Conservation (phyloP, 2,888 invertebrate genomes). For the Scaptomyza caliginosa region DNA sequence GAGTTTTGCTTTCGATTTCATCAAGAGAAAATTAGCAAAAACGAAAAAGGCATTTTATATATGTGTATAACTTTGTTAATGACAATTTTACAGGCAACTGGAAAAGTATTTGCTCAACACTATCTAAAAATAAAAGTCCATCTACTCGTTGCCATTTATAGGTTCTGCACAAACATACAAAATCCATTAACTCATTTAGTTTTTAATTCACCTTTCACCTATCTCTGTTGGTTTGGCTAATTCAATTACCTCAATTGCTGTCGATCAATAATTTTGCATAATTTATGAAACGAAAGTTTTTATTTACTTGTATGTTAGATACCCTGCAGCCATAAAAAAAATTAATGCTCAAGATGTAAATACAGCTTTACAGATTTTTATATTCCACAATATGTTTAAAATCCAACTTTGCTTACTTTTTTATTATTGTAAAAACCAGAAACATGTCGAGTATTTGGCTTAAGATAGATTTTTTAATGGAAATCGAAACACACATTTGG, state of each 20-base stretch:
- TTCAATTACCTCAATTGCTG: constrained; percentile 34
- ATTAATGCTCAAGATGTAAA: no score
- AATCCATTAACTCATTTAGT: constrained; percentile 16
- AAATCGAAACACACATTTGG: constrained; percentile 51
- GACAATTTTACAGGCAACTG: constrained; percentile 13
- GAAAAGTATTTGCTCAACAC: neutral
- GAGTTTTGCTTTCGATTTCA: constrained; percentile 66
- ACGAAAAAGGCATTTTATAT: no score
- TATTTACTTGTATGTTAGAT: constrained; percentile 4
- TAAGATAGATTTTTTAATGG: constrained; percentile 45
- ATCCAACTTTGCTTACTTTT: constrained; percentile 15
- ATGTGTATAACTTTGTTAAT: neutral
- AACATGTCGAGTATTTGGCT: constrained; percentile 25
- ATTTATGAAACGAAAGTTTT: constrained; percentile 24
- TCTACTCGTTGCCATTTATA: neutral
- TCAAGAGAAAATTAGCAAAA: constrained; percentile 42
- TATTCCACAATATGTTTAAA: constrained; percentile 5
- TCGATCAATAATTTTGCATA: constrained; percentile 22
- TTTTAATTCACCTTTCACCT: constrained; percentile 29
- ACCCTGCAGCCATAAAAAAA: neutral
- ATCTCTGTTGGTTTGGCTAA: neutral
- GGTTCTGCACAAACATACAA: constrained; percentile 4
- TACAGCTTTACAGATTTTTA: no score
- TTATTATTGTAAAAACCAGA: constrained; percentile 44
- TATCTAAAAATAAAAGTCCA: neutral